Base-by-base conservation (phyloP, 2,113 vertebrate genomes). In the Sorex fumeus region DNA sequence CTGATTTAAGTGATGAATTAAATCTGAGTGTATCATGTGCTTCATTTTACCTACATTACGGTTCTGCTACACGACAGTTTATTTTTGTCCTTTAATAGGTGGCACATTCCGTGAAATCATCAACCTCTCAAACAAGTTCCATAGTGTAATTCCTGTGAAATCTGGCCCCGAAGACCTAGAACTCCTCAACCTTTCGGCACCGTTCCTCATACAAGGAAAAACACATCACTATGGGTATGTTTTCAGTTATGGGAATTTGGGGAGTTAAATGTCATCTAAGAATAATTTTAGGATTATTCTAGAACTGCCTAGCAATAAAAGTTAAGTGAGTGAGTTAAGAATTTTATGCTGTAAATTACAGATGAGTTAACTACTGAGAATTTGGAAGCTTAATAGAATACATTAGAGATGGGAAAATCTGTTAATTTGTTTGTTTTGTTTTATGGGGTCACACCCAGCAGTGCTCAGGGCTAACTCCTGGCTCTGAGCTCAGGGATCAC, bases 171-270 rank as follows among this genome's bases (percentile, higher is more conserved):
- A 98, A 47, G 95, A 97, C 34, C 96, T 99, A 95, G 94, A 96
- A 47, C 95, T 98, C 90, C 84, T 99, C 36, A 98, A 99, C 95
- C 98, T 99, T 94, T 98, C 98, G 6, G 98, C 97, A 43, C 99
- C 99, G 18, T 99, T 99, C 95, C 97, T 99, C 83, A 98, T 99
- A 94, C 98, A 98, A 96, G 98, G 98, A 30, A 98, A 97, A 43
- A 96, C 93, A 81, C 97, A 97, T 94, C 98, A 98, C 88, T 99
- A 98, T 64, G 99, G 99, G 99, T 99, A 97, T 50, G 98, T 96
- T 90, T 72, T 88, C 91, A 94, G 23, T 47, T 88, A 72, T 43
- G 47, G 3, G 72, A 77, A 43, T 69, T 64, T 76, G 21, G 77
- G 16, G 12, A 82, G 2, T 90, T 93, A 81, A 83, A 87, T 92